Evolutionary conservation across 2,888 invertebrate genomes (phyloP).

Genomic region (Tyria jacobaeae): DNA sequence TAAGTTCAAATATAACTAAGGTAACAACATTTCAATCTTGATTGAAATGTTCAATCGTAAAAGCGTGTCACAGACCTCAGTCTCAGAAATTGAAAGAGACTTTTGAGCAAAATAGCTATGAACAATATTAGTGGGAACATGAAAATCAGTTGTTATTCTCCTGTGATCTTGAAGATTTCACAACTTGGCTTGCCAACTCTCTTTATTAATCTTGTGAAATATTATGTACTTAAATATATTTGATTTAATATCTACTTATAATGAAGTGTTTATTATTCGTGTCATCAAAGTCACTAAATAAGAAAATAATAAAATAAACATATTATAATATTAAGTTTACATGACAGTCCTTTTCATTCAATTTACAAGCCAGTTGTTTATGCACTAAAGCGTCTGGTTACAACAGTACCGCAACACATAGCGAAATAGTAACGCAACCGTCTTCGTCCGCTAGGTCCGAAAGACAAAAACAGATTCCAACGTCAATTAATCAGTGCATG

Average conservation of each 20-base stretch:
- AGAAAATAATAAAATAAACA: too few species aligned
- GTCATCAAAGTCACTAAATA: too few species aligned
- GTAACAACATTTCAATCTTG: conserved; percentile 24
- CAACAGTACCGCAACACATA: too few species aligned
- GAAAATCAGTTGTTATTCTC: conserved; percentile 18
- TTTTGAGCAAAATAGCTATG: conserved; percentile 18
- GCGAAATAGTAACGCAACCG: too few species aligned
- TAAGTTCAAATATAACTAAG: conserved; percentile 12
- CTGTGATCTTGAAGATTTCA: conserved; percentile 8
- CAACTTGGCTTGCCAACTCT: too few species aligned
- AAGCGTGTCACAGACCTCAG: conserved; percentile 21
- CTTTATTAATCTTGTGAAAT: too few species aligned
- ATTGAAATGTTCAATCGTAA: conserved; percentile 35
- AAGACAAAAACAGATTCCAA: too few species aligned
- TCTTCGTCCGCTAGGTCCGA: too few species aligned
- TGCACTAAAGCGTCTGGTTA: too few species aligned
- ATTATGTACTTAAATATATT: neutral
- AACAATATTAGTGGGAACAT: conserved; percentile 14
- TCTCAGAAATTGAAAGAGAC: conserved; percentile 22
- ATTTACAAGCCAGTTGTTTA: too few species aligned
- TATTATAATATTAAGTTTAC: too few species aligned
- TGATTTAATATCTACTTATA: neutral
- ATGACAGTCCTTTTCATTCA: neutral
- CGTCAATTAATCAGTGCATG: too few species aligned
- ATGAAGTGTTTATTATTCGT: neutral